Percentiles rank a stretch among this genome's conserved stretches.
Conservation (phyloP, 2,113 vertebrate species). For the Oncorhynchus tshawytscha region DNA sequence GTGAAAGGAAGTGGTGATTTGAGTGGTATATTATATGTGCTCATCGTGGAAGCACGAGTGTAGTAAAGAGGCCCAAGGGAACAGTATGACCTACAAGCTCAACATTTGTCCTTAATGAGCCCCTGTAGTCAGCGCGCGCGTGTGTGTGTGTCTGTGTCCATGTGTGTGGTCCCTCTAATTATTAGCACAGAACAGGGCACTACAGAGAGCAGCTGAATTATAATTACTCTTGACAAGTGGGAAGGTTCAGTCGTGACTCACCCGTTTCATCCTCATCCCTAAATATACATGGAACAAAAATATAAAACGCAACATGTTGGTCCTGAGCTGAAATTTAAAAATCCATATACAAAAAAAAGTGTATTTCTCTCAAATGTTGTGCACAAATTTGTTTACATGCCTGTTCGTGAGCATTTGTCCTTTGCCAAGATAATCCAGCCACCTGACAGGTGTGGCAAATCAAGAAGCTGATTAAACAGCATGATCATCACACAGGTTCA, state of each 20-base stretch:
- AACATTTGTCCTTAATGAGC: slow-evolving; percentile 24
- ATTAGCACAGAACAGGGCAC: neutral
- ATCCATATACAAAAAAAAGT: too few species aligned
- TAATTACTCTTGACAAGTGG: neutral
- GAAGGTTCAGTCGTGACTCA: neutral
- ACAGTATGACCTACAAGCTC: slow-evolving; percentile 37
- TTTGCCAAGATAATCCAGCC: too few species aligned
- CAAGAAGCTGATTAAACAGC: too few species aligned
- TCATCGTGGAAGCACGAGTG: slow-evolving; percentile 11
- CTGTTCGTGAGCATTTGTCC: too few species aligned
- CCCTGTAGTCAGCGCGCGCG: neutral
- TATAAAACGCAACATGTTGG: too few species aligned
- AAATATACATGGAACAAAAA: neutral
- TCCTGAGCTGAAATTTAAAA: too few species aligned
- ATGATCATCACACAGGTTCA: too few species aligned
- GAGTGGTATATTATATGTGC: neutral
- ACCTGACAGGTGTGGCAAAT: too few species aligned
- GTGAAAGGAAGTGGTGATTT: neutral
- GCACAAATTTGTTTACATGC: too few species aligned
- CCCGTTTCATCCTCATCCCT: neutral
- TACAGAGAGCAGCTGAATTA: neutral
- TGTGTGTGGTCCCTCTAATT: slow-evolving; percentile 5
- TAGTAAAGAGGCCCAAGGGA: slow-evolving; percentile 24
- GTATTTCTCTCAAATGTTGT: too few species aligned
- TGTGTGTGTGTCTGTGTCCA: slow-evolving; percentile 5